These are phyloP conservation scores for Ceratotherium simum DNA, from an alignment of 2,113 vertebrate genomes.

Conservation along the genomic window DNA sequence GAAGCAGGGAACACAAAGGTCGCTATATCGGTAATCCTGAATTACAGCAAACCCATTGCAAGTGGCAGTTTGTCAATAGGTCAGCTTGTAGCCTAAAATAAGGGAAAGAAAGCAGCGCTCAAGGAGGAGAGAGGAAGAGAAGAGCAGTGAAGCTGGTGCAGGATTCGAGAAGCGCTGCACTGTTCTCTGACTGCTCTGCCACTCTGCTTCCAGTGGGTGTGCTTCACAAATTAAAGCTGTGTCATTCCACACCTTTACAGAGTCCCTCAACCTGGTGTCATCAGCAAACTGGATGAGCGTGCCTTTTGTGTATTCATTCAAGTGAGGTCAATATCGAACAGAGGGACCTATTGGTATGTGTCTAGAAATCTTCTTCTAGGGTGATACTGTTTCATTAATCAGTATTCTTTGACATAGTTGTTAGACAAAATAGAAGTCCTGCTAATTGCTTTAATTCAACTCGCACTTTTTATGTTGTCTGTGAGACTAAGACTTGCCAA, in stretches of 20 bases:
- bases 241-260: background rate
- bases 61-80: slow-evolving; percentile 48
- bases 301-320: background rate
- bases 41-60: slow-evolving; percentile 57
- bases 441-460: background rate
- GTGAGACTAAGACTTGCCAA: background rate
- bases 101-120: background rate
- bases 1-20: background rate
- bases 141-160: background rate
- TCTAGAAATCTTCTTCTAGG: background rate
- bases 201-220: background rate
- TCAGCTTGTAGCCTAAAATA: background rate
- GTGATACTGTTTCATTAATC: background rate
- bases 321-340: background rate
- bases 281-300: background rate
- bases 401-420: background rate
- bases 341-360: background rate
- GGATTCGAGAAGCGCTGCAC: background rate
- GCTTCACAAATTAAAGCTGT: background rate
- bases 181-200: background rate
- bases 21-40: slow-evolving; percentile 44
- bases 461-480: background rate
- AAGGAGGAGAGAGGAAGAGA: background rate
- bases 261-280: background rate
- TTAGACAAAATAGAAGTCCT: slow-evolving; percentile 16